Conservation (phyloP, 1,140 invertebrate species). For the Papilio helenus region DNA sequence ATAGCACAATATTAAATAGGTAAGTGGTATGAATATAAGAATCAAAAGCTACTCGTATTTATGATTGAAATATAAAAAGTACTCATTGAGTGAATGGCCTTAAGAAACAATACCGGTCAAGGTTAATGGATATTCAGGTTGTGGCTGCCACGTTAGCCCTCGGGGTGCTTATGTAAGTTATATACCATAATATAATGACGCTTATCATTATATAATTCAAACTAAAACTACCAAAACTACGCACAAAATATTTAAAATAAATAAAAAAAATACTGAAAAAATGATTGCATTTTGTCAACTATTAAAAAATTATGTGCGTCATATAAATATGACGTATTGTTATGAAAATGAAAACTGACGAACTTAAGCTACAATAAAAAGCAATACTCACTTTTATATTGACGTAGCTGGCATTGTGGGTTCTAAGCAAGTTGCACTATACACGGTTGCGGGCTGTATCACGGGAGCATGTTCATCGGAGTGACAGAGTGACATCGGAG, state of each 20-base stretch:
- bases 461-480: conserved; percentile 49
- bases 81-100: conserved; percentile 14
- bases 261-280: not conserved
- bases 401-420: conserved; percentile 47
- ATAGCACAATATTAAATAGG: not conserved
- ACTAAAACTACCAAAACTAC: not conserved
- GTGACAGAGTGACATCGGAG: conserved; percentile 38
- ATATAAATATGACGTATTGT: not conserved
- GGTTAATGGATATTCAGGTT: conserved; percentile 33
- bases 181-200: not conserved
- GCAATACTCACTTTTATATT: conserved; percentile 63
- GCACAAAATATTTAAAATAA: not conserved
- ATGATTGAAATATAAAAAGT: not conserved
- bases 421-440: conserved; percentile 54
- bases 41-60: conserved; percentile 3
- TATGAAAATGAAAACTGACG: not conserved
- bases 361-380: conserved; percentile 9
- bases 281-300: not conserved
- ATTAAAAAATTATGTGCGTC: not conserved
- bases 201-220: not conserved
- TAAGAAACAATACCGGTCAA: conserved; percentile 35
- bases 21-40: not conserved
- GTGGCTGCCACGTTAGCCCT: conserved; percentile 23
- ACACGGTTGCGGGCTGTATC: conserved; percentile 57
- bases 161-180: conserved; percentile 16